phyloP scores from a whole-genome alignment of 1,140 invertebrate genomes.

The Magallana angulata region DNA sequence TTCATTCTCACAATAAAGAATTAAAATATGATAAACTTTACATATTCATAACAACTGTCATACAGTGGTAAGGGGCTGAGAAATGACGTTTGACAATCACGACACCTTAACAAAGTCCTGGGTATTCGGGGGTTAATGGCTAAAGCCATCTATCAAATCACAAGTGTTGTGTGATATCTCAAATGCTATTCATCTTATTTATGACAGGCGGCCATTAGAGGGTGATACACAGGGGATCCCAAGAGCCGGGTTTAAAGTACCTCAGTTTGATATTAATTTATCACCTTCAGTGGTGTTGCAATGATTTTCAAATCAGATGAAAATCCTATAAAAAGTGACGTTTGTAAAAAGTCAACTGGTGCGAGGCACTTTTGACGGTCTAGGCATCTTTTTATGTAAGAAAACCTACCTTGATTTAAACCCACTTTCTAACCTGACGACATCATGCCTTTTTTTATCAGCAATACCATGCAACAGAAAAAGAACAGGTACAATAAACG shows the following conservation, averaged over 20 bases:
- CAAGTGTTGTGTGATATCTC: conserved; percentile 26
- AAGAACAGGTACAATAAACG: not conserved
- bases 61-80: not conserved
- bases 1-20: conserved; percentile 13
- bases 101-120: not conserved
- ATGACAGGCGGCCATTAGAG: conserved; percentile 10
- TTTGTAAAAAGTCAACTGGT: not conserved
- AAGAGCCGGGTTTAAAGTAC: not conserved
- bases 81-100: not conserved
- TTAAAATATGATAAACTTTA: conserved; percentile 29
- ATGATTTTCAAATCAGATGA: conserved; percentile 9
- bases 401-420: not conserved
- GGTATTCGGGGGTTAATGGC: conserved; percentile 10
- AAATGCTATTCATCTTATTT: conserved; percentile 20
- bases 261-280: conserved; percentile 4
- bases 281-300: conserved; percentile 2
- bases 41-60: conserved; percentile 38
- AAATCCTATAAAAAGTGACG: not conserved
- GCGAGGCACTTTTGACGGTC: not conserved
- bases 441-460: not conserved
- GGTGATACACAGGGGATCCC: not conserved
- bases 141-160: conserved; percentile 32
- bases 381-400: not conserved
- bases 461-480: not conserved
- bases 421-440: not conserved